These are phyloP conservation scores for Hesperophylax magnus DNA, from an alignment of 1,140 invertebrate species.

Conservation along the genomic window DNA sequence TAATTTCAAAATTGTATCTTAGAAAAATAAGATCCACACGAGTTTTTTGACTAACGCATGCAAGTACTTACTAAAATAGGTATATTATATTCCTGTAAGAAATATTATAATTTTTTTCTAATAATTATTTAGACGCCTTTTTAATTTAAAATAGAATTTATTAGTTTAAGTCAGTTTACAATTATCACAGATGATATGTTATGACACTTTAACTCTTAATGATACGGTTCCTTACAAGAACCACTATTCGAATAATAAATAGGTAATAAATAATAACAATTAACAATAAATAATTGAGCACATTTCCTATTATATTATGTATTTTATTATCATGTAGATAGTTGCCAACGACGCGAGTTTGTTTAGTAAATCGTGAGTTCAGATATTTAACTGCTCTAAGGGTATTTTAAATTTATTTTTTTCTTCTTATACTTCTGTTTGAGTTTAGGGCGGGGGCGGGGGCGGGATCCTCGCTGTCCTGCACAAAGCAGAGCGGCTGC, in stretches of 20 bases:
- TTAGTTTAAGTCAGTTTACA: conserved; percentile 55
- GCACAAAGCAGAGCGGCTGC: conserved; percentile 78
- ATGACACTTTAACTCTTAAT: conserved; percentile 45
- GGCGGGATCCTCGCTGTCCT: conserved; percentile 72
- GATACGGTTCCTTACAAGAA: conserved; percentile 10
- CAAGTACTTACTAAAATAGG: background rate
- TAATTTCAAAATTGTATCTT: too few relatives aligned
- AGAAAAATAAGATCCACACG: too few relatives aligned
- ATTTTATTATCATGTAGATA: background rate
- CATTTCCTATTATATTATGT: conserved; percentile 11
- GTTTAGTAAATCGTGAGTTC: conserved; percentile 1
- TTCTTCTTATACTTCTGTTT: conserved; percentile 69
- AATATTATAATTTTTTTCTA: background rate
- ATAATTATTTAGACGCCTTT: conserved; percentile 8
- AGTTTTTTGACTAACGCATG: background rate
- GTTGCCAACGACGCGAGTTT: background rate
- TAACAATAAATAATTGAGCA: conserved; percentile 37
- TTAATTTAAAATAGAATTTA: conserved; percentile 56
- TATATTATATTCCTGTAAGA: background rate
- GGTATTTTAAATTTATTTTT: conserved; percentile 61
- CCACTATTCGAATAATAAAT: conserved; percentile 16
- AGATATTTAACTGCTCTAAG: background rate
- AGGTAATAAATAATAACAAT: conserved; percentile 17
- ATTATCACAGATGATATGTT: conserved; percentile 57
- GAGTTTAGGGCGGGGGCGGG: conserved; percentile 69